These are phyloP conservation scores for Oreochromis spilurus DNA, from an alignment of 2,113 vertebrate genomes.

Conservation along the genomic window DNA sequence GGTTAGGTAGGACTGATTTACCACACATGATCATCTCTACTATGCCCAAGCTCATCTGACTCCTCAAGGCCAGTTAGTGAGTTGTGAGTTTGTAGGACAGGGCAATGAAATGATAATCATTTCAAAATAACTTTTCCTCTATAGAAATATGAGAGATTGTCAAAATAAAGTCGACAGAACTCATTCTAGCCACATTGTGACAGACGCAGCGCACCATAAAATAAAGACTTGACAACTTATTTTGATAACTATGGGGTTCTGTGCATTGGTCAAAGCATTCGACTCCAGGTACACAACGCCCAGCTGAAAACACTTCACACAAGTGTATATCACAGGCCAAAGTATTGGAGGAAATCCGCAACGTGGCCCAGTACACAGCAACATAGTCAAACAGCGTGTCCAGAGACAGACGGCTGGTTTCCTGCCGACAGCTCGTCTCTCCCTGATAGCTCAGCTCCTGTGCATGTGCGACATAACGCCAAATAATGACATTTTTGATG, in stretches of 20 bases:
- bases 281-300: background rate
- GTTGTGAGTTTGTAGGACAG: background rate
- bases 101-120: background rate
- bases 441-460: background rate
- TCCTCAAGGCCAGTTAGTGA: background rate
- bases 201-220: background rate
- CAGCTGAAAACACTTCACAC: background rate
- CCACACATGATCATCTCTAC: background rate
- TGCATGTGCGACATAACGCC: background rate
- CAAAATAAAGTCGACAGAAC: fast-evolving
- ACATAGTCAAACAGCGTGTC: background rate
- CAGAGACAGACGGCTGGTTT: background rate
- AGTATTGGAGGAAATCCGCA: background rate
- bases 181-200: background rate
- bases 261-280: fast-evolving
- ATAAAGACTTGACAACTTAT: background rate
- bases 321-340: background rate
- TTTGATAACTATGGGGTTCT: background rate
- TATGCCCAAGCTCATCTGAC: fast-evolving
- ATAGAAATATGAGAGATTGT: background rate
- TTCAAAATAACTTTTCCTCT: background rate
- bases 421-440: background rate
- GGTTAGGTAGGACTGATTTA: background rate
- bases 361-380: background rate
- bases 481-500: background rate